Base-by-base conservation (phyloP, 2,113 vertebrate species). In the Datnioides undecimradiatus region DNA sequence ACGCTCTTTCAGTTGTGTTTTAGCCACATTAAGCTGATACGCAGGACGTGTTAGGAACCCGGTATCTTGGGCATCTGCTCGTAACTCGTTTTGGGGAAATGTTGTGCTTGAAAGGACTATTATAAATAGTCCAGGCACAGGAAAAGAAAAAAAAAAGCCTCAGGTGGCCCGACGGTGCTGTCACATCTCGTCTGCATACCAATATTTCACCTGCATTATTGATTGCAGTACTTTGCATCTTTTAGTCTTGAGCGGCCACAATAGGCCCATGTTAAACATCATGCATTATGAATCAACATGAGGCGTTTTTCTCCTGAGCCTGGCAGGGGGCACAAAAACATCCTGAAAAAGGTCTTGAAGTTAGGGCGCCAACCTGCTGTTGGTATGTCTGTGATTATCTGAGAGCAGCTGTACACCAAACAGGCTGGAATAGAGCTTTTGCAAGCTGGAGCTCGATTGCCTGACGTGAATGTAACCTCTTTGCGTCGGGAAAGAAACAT, bases 121-220 rank as follows among this genome's bases (percentile, higher is more conserved):
- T 84, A 80, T 51, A 64, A 83, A 89, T 60, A 73, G 67, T 66
- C 45, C 17, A 51, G 46, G 45, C 60, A 33, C 38, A 66, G 63
- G 45, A 60, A 41, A 73, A 59, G 60, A 25, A 27, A 40, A 25
- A 49, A 12, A 23, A 55, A 57, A 38, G 34, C 73, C 77, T 82
- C 76, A 62, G 71, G 84, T 86, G 77, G 69, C 79, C 73, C 0
- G 25, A 52, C 27, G 40, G 78, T n/a, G 57, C 85, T 85, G 91
- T 83, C 88, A 87, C 82, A 81, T 91, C 87, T 69, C 0, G 68
- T 88, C 78, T 76, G 75, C 76, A 75, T 87, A 73, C 71, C 83
- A 65, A 90, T 87, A 88, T 80, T 71, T 85, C 76, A 89, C 85
- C 79, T 93, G 84, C 83, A 91, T 94, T 93, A 92, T 92, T 92